Conservation (phyloP, 2,113 vertebrate genomes). For the Pangasianodon hypophthalmus region DNA sequence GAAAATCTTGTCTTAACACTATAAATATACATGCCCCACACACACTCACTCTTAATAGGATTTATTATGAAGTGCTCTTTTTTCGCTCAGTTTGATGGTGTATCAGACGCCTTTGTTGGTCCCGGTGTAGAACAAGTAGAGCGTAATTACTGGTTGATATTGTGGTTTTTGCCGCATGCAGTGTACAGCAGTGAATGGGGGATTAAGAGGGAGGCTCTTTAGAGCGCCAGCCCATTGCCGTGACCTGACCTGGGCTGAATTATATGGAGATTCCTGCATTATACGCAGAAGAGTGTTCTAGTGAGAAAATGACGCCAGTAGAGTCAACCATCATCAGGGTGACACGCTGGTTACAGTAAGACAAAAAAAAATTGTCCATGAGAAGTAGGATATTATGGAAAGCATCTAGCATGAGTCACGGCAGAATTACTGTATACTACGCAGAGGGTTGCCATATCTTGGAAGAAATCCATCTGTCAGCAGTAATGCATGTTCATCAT, state of each 20-base stretch:
- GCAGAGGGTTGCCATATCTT: neutral
- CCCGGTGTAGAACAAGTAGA: slow-evolving; percentile 33
- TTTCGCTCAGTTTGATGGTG: slow-evolving; percentile 49
- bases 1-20: slow-evolving; percentile 73
- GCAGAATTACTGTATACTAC: neutral
- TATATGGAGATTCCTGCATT: slow-evolving; percentile 42
- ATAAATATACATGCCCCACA: slow-evolving; percentile 63
- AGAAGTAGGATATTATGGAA: neutral
- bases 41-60: slow-evolving; percentile 49
- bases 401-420: neutral
- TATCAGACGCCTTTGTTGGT: slow-evolving; percentile 53
- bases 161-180: slow-evolving; percentile 28
- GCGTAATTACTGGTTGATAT: slow-evolving; percentile 51
- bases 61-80: slow-evolving; percentile 57
- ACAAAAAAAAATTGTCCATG: neutral
- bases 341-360: neutral
- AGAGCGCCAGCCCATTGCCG: slow-evolving; percentile 27
- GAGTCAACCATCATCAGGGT: slow-evolving; percentile 3
- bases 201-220: slow-evolving; percentile 41
- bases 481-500: slow-evolving; percentile 1
- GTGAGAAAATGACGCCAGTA: slow-evolving; percentile 10
- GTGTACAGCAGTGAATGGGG: slow-evolving; percentile 29
- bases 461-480: neutral
- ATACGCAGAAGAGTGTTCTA: slow-evolving; percentile 28
- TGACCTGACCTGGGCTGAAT: slow-evolving; percentile 45